Percentiles rank a stretch among this genome's conserved stretches.
phyloP scores from a whole-genome alignment of 2,797 vertebrate genomes.

The Syndactyla subalaris region DNA sequence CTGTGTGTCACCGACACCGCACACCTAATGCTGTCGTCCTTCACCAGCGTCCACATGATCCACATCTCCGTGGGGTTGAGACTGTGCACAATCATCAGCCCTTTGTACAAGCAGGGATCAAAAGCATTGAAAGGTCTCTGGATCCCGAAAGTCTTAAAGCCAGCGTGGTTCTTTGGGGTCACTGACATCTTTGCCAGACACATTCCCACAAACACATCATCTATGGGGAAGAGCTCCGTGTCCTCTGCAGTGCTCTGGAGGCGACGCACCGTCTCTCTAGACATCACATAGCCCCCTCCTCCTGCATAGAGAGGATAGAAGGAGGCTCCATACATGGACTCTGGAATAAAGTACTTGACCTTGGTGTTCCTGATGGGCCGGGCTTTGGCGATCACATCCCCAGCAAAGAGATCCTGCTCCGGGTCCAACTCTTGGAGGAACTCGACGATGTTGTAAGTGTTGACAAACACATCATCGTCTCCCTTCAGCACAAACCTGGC shows the following conservation, averaged over 20 bases:
- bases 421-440: constrained; percentile 74
- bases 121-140: constrained; percentile 71
- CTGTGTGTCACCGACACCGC: neutral
- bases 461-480: constrained; percentile 80
- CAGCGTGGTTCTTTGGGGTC: constrained; percentile 71
- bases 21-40: constrained; percentile 70
- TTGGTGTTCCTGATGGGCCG: constrained; percentile 77
- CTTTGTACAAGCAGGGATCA: constrained; percentile 79
- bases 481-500: constrained; percentile 79
- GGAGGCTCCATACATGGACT: constrained; percentile 72
- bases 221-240: constrained; percentile 79
- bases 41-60: constrained; percentile 82
- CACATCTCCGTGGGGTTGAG: constrained; percentile 79
- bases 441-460: constrained; percentile 78
- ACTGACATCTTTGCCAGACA: constrained; percentile 77
- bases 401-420: constrained; percentile 75
- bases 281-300: constrained; percentile 82
- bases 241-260: constrained; percentile 64
- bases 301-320: constrained; percentile 79
- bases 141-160: constrained; percentile 83
- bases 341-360: constrained; percentile 80
- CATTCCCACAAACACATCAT: constrained; percentile 84
- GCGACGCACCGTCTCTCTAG: constrained; percentile 63
- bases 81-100: constrained; percentile 78
- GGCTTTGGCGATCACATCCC: constrained; percentile 76